Evolutionary conservation across 2,888 invertebrate species (phyloP), one percentile per base, ranked within the genome.

Genomic region (Drosophila rubida): DNA sequence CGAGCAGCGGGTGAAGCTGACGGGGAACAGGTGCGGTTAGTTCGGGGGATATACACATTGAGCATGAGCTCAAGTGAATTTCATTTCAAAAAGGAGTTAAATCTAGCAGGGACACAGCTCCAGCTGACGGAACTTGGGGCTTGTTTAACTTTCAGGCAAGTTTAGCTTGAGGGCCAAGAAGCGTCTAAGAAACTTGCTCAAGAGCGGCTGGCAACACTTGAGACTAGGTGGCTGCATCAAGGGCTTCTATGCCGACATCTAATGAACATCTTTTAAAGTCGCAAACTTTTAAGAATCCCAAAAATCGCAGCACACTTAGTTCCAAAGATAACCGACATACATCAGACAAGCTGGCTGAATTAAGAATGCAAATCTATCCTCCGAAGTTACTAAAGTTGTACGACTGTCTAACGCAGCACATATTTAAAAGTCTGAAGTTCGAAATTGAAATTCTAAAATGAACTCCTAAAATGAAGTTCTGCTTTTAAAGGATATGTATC

Each of bases 81-180:
- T 35, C 74, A n/a, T n/a, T n/a, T 69, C 49, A 14, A 57, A 55
- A 51, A 45, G 41, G 63, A 75, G 62, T 61, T 67, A 58, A 70
- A 49, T 50, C 23, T 44, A 19, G 51, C 57, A 76, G 53, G 32
- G 49, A 51, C 2, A 4, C 16, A 62, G 27, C 51, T 39, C 39
- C 37, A 46, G 14, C 6, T 14, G 13, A 16, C 51, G 42, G 19
- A 27, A 45, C 19, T 42, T 23, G 8, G 8, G 45, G 19, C 14
- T 46, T 61, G 45, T 35, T 3, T 4, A 25, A 44, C 23, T 35
- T 23, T 7, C 11, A n/a, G 11, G 19, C 0, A 44, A 51, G 22
- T 42, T 59, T 7, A 25, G n/a, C 30, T 11, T 23, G 32, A 48
- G 39, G 7, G 9, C 7, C 9, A 16, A 39, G 13, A 39, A 25